Percentiles rank a stretch among this genome's conserved stretches.
Evolutionary conservation across 2,888 invertebrate species (phyloP).

Genomic region (Drosophila formosana): DNA sequence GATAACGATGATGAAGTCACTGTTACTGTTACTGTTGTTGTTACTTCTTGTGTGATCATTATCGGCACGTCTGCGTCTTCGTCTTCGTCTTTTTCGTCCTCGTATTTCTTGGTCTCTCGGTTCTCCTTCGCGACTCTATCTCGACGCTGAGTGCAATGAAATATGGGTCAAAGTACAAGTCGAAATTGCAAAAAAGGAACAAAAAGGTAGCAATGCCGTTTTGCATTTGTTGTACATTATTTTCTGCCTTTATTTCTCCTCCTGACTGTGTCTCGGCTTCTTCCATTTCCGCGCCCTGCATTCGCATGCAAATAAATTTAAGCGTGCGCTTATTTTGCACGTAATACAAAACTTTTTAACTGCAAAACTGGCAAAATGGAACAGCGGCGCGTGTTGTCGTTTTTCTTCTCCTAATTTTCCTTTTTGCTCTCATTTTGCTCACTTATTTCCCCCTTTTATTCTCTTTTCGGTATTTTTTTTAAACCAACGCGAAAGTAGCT

Average conservation of each 20-base stretch:
- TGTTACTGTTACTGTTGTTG: constrained; percentile 11
- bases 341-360: constrained; percentile 72
- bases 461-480: constrained; percentile 4
- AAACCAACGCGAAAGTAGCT: constrained; percentile 26
- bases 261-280: neutral
- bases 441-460: constrained; percentile 17
- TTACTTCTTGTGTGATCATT: constrained; percentile 57
- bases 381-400: constrained; percentile 60
- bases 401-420: constrained; percentile 52
- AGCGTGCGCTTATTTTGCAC: constrained; percentile 68
- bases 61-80: constrained; percentile 36
- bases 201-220: constrained; percentile 28
- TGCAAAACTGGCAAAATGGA: constrained; percentile 45
- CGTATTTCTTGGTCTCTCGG: constrained; percentile 9
- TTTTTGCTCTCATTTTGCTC: neutral
- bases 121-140: constrained; percentile 35
- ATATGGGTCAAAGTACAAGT: constrained; percentile 69
- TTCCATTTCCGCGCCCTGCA: constrained; percentile 7
- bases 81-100: neutral
- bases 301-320: constrained; percentile 67
- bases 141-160: constrained; percentile 50
- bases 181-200: constrained; percentile 54
- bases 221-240: constrained; percentile 25
- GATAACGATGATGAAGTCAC: constrained; percentile 44
- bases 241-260: constrained; percentile 6